A percentile compares a stretch with the other conserved stretches of the same genome.
Conservation (phyloP, 2,797 vertebrate genomes). For the Potorous gilbertii region DNA sequence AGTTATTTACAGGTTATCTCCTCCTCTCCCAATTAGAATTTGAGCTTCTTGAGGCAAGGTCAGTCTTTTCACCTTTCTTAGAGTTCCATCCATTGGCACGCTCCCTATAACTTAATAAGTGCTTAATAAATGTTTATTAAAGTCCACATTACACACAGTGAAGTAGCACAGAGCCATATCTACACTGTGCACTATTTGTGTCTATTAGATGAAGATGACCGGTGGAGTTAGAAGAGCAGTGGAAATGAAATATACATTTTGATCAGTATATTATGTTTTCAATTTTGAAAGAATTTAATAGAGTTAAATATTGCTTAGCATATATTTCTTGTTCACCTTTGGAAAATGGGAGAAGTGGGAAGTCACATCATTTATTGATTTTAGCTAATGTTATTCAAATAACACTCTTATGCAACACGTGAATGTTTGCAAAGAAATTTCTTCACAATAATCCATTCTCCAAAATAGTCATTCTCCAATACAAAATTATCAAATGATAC, state of each 20-base stretch:
- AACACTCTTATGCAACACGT: neutral
- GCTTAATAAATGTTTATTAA: neutral
- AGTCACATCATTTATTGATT: neutral
- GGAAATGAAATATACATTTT: fast-evolving
- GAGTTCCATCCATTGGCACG: neutral
- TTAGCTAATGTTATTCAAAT: neutral
- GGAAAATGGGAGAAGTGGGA: neutral
- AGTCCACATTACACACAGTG: neutral
- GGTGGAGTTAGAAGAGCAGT: fast-evolving
- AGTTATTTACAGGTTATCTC: neutral
- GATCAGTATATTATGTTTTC: fast-evolving
- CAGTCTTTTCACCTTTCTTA: neutral
- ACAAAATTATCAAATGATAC: neutral
- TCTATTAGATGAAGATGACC: neutral
- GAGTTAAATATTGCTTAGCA: neutral
- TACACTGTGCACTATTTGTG: neutral
- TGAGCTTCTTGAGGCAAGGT: neutral
- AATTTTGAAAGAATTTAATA: neutral
- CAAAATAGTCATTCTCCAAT: neutral
- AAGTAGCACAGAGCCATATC: neutral
- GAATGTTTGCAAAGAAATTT: neutral
- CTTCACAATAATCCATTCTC: neutral
- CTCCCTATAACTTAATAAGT: neutral
- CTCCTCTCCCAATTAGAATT: neutral
- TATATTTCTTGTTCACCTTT: neutral